Conservation (phyloP, 2,888 invertebrate genomes). For the Phyto melanocephala region DNA sequence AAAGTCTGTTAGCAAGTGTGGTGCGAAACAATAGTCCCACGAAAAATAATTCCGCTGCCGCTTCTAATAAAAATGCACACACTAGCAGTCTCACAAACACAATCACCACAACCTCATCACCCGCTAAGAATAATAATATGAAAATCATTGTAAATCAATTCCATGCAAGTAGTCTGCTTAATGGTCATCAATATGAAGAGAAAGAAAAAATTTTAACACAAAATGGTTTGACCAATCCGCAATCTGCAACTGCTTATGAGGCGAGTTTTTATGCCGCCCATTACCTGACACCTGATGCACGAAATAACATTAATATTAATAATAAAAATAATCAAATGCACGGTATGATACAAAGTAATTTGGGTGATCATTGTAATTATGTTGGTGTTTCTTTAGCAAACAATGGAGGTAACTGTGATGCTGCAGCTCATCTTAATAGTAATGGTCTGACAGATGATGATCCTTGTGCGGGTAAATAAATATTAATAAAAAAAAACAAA, state of each 20-base stretch:
- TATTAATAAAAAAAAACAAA: not conserved
- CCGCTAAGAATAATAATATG: constrained; percentile 67
- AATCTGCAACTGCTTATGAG: constrained; percentile 71
- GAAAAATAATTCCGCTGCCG: constrained; percentile 32
- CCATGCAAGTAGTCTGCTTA: constrained; percentile 77
- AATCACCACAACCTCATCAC: not conserved
- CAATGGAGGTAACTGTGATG: constrained; percentile 46
- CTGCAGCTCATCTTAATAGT: constrained; percentile 15
- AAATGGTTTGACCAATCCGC: constrained; percentile 74
- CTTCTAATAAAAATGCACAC: constrained; percentile 38
- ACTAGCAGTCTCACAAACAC: constrained; percentile 23
- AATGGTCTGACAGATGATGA: constrained; percentile 70
- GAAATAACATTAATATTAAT: constrained; percentile 31
- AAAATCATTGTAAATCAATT: constrained; percentile 78
- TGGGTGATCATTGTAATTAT: constrained; percentile 67
- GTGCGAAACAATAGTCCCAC: constrained; percentile 16
- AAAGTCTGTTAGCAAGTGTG: constrained; percentile 21
- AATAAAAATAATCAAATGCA: constrained; percentile 27
- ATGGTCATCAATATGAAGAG: constrained; percentile 72
- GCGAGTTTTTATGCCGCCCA: constrained; percentile 74
- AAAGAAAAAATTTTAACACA: constrained; percentile 74
- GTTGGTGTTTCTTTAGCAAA: constrained; percentile 70
- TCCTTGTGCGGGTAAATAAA: constrained; percentile 72
- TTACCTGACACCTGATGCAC: constrained; percentile 69
- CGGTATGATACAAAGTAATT: constrained; percentile 40